These are phyloP conservation scores for Muscidifurax raptorellus DNA, from an alignment of 1,140 invertebrate species.

Conservation along the genomic window DNA sequence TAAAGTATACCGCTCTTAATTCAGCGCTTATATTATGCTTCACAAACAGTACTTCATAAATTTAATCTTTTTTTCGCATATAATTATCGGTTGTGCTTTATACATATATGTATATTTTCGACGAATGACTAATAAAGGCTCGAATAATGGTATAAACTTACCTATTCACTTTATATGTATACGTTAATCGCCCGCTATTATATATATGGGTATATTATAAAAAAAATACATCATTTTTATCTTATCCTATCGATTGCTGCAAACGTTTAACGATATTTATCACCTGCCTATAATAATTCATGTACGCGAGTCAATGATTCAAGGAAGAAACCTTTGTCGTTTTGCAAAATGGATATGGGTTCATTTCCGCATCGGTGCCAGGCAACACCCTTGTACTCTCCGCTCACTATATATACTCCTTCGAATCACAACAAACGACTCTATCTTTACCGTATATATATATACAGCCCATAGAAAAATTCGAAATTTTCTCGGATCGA, in stretches of 20 bases:
- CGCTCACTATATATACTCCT: no score
- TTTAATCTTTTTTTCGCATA: background rate
- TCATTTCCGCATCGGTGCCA: conserved; percentile 11
- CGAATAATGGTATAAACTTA: no score
- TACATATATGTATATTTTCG: no score
- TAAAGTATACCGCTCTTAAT: background rate
- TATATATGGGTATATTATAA: no score
- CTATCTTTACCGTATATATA: background rate
- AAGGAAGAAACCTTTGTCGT: background rate
- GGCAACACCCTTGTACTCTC: background rate
- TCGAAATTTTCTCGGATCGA: background rate
- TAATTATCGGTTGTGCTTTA: background rate
- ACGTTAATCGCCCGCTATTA: no score
- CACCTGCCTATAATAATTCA: background rate
- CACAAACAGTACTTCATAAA: background rate
- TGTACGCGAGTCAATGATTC: background rate
- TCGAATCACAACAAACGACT: background rate
- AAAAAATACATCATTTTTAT: no score
- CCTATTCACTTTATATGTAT: no score
- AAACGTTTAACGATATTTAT: background rate
- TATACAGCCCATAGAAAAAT: background rate
- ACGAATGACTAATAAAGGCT: no score
- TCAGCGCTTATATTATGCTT: conserved; percentile 7
- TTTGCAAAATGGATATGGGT: background rate
- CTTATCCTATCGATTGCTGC: no score